Percentiles rank a stretch among this genome's conserved stretches.
phyloP scores from a whole-genome alignment of 2,888 invertebrate species.

The Ypsolopha sequella region DNA sequence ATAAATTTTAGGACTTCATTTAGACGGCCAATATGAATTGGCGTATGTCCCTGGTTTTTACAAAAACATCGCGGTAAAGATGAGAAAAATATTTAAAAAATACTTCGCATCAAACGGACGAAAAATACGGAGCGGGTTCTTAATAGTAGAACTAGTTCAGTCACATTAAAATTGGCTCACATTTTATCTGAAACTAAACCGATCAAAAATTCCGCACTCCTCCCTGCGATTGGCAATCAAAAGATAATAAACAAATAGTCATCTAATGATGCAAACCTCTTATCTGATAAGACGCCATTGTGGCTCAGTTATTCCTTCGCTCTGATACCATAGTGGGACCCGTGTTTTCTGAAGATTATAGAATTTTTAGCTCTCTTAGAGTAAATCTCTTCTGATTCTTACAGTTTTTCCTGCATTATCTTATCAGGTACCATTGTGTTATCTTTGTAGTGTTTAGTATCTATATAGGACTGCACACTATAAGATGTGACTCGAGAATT shows the following conservation, averaged over 20 bases:
- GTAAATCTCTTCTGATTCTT: neutral
- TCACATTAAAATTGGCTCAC: too few relatives aligned
- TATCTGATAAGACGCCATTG: neutral
- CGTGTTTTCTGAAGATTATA: neutral
- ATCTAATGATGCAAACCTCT: conserved; percentile 17
- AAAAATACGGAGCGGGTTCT: too few relatives aligned
- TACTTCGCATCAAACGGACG: too few relatives aligned
- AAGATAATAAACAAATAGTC: conserved; percentile 25
- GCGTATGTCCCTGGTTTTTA: too few relatives aligned
- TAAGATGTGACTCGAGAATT: neutral
- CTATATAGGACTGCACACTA: neutral
- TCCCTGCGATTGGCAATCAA: conserved; percentile 1
- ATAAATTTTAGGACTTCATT: too few relatives aligned
- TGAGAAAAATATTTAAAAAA: too few relatives aligned
- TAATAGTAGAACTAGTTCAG: too few relatives aligned
- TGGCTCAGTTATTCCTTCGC: neutral
- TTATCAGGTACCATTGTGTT: neutral
- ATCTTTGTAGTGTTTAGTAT: neutral
- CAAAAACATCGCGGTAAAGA: too few relatives aligned
- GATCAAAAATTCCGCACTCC: neutral
- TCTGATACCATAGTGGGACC: neutral
- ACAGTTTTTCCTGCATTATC: neutral
- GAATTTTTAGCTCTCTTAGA: neutral
- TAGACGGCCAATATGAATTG: too few relatives aligned
- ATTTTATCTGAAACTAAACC: too few relatives aligned